Evolutionary conservation across 1,140 invertebrate genomes (phyloP), one percentile per base, ranked within the genome.

Genomic region (Drosophila guanche): DNA sequence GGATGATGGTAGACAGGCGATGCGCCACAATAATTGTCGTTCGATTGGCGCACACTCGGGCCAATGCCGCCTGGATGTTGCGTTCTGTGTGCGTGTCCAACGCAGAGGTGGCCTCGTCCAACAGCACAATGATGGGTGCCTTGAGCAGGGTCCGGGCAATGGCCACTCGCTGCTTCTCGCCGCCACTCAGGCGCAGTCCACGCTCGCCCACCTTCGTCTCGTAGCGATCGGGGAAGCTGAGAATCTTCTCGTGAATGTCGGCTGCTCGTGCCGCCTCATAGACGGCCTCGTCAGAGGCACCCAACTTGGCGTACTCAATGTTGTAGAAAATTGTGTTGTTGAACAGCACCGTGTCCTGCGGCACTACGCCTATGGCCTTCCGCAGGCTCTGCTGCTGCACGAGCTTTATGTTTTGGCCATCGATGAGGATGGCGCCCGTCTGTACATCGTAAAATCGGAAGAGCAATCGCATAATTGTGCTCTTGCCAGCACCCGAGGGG

Each of bases 321-420:
- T 99, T 99, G 90, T 98, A 99, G 73, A 95, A 95, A 47, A 99
- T 98, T 12, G 96, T 95, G 85, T 98, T 97, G 91, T 99, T 99
- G 89, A 99, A 99, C 0, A 99, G 94, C 22, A 99, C 98, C 12
- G 98, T 99, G 89, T 99, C 98, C 92, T 99, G 98, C 1, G 98
- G 98, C 37, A 99, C 98, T 25, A 99, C 97, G 37, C 88, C 88
- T 79, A 97, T 96, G n/a, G 92, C 91, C 77, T 93, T 92, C 48
- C 96, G 91, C 7, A 97, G 90, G 16, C 95, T 95, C 41, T 92
- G 90, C 79, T 97, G 96, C 45, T 93, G 94, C 2, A 97, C 94
- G 27, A 94, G 92, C 77, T 94, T 94, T 1, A 97, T 93, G 90
- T 91, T 90, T 80, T 95, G 90, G 50, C 94, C 97, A 93, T 99